These are phyloP conservation scores for Ligdia adustata DNA, from an alignment of 2,888 invertebrate genomes.

Conservation along the genomic window DNA sequence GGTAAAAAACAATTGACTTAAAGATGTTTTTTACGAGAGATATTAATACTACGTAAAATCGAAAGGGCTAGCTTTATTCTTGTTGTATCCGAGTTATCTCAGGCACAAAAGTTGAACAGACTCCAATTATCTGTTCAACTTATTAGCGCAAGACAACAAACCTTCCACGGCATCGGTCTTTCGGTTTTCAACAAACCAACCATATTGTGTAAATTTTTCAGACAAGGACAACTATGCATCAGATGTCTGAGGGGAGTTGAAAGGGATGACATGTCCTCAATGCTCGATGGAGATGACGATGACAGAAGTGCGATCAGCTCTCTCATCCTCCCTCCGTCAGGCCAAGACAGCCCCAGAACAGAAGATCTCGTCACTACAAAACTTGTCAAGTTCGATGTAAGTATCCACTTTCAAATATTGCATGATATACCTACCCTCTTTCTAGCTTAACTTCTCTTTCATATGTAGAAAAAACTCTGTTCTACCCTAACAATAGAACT, in stretches of 20 bases:
- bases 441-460: conserved; percentile 46
- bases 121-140: no score
- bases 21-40: neutral
- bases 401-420: conserved; percentile 42
- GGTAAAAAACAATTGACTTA: conserved; percentile 74
- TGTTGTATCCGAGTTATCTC: no score
- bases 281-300: conserved; percentile 89
- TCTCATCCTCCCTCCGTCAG: conserved; percentile 71
- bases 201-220: conserved; percentile 48
- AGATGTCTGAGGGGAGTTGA: conserved; percentile 89
- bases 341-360: conserved; percentile 66
- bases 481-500: conserved; percentile 48
- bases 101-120: neutral
- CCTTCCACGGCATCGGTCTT: neutral
- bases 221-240: conserved; percentile 92
- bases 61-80: no score
- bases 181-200: no score
- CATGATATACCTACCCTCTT: conserved; percentile 28
- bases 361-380: conserved; percentile 74
- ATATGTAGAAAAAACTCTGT: conserved; percentile 41
- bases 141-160: no score
- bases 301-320: conserved; percentile 86
- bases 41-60: no score
- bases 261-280: conserved; percentile 86
- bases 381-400: conserved; percentile 85